phyloP scores from a whole-genome alignment of 1,140 invertebrate species.

The Chironomus striatipennis region DNA sequence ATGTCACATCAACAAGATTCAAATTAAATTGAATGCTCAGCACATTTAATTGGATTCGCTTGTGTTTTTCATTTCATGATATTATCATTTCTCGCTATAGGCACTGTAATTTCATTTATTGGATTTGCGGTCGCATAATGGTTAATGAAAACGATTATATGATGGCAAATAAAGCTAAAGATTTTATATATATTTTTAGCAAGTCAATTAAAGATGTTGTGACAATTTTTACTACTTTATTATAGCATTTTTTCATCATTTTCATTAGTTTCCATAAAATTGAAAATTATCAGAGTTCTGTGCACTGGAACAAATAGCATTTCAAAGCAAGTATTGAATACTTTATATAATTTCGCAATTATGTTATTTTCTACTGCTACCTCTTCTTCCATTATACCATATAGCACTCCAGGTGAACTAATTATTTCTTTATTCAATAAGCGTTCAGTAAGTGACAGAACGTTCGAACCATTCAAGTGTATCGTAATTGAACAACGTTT shows the following conservation, averaged over 20 bases:
- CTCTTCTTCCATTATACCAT: not conserved
- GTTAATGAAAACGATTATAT: not conserved
- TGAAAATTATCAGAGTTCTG: not conserved
- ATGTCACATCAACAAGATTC: not conserved
- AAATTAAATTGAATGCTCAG: not conserved
- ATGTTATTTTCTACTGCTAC: not conserved
- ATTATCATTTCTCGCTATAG: not conserved
- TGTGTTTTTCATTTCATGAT: not conserved
- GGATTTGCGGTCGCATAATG: not conserved
- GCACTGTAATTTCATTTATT: not conserved
- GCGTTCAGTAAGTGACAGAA: not conserved
- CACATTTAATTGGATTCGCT: constrained; percentile 10
- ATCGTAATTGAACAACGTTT: too few species aligned
- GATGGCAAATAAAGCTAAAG: too few species aligned
- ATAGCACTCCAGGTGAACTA: not conserved
- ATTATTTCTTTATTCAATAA: constrained; percentile 15
- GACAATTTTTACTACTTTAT: not conserved
- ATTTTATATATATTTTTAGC: too few species aligned
- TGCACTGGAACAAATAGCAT: not conserved
- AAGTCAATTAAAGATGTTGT: not conserved
- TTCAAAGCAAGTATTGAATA: not conserved
- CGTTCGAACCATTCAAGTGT: too few species aligned
- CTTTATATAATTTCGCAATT: too few species aligned
- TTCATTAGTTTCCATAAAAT: not conserved
- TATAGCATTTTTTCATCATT: not conserved